Percentiles rank a stretch among this genome's conserved stretches.
Evolutionary conservation across 1,140 invertebrate species (phyloP).

Genomic region (Magallana gigas): DNA sequence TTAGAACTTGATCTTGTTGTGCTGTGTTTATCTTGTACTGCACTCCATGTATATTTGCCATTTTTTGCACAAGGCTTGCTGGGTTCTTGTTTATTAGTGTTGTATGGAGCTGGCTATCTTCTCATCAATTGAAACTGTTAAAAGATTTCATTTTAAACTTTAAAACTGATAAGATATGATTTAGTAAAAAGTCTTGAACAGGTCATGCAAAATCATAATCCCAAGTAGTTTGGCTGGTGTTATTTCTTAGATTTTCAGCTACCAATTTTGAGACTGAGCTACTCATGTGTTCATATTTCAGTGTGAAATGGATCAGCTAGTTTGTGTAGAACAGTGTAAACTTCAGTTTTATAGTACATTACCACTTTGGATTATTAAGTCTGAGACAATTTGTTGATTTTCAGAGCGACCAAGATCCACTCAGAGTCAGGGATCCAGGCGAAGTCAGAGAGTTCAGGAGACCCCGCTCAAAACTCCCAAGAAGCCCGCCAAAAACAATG

Average conservation of each 20-base stretch:
- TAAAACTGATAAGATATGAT: not conserved
- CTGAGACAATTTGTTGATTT: not conserved
- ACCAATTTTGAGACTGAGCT: too few species aligned
- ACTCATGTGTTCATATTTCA: too few species aligned
- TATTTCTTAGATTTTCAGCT: too few species aligned
- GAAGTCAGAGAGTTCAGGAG: conserved; percentile 37
- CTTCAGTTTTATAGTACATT: too few species aligned
- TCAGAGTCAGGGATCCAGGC: conserved; percentile 44
- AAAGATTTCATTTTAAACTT: not conserved
- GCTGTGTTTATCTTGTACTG: conserved; percentile 12
- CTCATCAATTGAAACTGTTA: not conserved
- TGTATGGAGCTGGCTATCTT: not conserved
- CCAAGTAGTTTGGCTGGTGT: too few species aligned
- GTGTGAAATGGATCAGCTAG: too few species aligned
- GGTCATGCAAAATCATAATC: too few species aligned
- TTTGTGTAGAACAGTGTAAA: too few species aligned
- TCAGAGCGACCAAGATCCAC: conserved; percentile 52
- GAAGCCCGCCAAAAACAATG: conserved; percentile 32
- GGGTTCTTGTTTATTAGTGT: not conserved
- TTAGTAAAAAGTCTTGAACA: not conserved
- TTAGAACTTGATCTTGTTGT: conserved; percentile 9
- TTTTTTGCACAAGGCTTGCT: conserved; percentile 21
- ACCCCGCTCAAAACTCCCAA: conserved; percentile 9
- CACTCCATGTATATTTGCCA: not conserved
- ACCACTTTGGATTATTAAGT: not conserved